Percentiles rank a stretch among this genome's conserved stretches.
Evolutionary conservation across 2,797 vertebrate genomes (phyloP).

Genomic region (Smutsia gigantea): DNA sequence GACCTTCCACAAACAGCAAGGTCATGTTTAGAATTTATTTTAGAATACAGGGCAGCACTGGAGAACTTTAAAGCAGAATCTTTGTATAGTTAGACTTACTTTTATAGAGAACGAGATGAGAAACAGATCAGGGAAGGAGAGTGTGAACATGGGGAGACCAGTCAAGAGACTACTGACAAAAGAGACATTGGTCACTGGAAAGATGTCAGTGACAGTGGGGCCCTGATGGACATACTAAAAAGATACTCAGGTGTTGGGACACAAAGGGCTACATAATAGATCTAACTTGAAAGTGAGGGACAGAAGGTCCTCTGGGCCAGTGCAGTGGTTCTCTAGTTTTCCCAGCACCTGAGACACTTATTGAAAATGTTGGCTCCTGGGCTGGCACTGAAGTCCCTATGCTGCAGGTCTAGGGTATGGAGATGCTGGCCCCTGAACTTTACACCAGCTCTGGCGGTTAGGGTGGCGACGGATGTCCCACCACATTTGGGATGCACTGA

Average conservation of each 20-base stretch:
- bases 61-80: background rate
- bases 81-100: background rate
- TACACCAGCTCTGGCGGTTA: background rate
- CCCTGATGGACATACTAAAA: background rate
- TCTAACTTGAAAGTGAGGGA: background rate
- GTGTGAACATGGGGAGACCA: background rate
- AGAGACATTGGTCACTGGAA: background rate
- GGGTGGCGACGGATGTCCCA: background rate
- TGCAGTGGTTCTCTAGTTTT: background rate
- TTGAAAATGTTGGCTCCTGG: background rate
- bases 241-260: background rate
- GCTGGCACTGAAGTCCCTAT: background rate
- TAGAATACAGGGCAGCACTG: background rate
- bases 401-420: background rate
- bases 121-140: background rate
- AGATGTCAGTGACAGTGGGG: background rate
- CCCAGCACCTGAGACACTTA: background rate
- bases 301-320: background rate
- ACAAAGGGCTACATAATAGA: background rate
- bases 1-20: background rate
- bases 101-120: background rate
- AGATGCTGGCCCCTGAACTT: background rate
- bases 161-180: background rate
- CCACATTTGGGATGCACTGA: background rate
- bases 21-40: background rate